These are phyloP conservation scores for Caenorhabditis afra DNA, from an alignment of 2,888 invertebrate genomes.

Conservation along the genomic window DNA sequence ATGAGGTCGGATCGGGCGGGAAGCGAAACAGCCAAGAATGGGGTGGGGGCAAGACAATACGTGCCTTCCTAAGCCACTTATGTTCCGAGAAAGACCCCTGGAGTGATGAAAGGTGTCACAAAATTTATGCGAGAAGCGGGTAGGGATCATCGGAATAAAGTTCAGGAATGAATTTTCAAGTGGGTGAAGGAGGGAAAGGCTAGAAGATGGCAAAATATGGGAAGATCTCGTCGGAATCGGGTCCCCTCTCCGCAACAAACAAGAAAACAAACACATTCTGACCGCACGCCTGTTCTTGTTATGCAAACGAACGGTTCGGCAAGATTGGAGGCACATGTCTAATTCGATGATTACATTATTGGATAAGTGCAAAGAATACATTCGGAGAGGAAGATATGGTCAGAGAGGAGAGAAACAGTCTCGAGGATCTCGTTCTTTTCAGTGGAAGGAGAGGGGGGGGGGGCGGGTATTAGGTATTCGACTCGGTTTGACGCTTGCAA, in stretches of 20 bases:
- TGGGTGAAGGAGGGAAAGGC: too few species aligned
- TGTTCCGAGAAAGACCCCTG: conserved; percentile 37
- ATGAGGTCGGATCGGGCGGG: conserved; percentile 39
- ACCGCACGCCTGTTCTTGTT: conserved; percentile 33
- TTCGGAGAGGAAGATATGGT: neutral
- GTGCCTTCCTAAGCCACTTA: conserved; percentile 43
- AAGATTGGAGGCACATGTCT: conserved; percentile 20
- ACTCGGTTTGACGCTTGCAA: conserved; percentile 37
- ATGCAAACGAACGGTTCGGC: conserved; percentile 45
- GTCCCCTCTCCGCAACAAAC: too few species aligned
- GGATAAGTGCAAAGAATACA: conserved; percentile 54
- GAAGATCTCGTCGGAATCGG: neutral
- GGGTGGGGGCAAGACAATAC: conserved; percentile 5
- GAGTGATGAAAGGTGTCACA: conserved; percentile 23
- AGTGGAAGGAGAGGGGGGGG: conserved; percentile 15
- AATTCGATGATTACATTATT: conserved; percentile 57
- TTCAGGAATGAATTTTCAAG: neutral
- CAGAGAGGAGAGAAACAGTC: conserved; percentile 24
- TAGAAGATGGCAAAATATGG: neutral
- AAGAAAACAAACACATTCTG: conserved; percentile 2
- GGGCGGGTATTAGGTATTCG: conserved; percentile 13
- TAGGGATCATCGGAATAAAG: neutral
- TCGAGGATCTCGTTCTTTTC: conserved; percentile 13
- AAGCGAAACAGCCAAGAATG: neutral
- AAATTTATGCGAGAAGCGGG: conserved; percentile 13